phyloP scores from a whole-genome alignment of 2,888 invertebrate genomes.

The Galeopsomyia nigrocyanea region DNA sequence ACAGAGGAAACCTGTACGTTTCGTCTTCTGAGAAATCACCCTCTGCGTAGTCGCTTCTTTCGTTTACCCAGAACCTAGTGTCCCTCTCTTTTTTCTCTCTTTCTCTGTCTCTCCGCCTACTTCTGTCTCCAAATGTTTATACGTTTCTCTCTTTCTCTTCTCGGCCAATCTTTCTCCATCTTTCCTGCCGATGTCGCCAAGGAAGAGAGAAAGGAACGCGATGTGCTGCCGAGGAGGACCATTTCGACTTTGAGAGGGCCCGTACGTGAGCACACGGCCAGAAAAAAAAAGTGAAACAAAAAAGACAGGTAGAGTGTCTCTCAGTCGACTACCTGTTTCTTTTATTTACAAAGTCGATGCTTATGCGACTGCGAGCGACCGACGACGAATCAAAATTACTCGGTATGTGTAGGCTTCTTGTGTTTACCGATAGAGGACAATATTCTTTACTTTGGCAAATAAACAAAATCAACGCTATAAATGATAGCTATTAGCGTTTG shows the following conservation, averaged over 20 bases:
- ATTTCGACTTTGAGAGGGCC: constrained; percentile 13
- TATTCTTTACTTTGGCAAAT: too few relatives aligned
- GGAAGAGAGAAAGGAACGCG: constrained; percentile 3
- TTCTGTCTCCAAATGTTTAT: constrained; percentile 24
- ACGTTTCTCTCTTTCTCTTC: constrained; percentile 10
- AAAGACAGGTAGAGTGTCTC: not conserved
- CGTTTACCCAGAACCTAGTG: constrained; percentile 23
- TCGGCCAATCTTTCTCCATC: constrained; percentile 8
- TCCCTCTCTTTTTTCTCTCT: constrained; percentile 27
- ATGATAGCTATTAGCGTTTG: too few relatives aligned
- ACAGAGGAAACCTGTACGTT: too few relatives aligned
- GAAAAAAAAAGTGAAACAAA: constrained; percentile 7
- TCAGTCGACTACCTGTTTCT: constrained; percentile 20
- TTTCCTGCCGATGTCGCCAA: not conserved
- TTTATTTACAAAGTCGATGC: constrained; percentile 37
- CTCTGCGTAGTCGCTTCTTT: constrained; percentile 25
- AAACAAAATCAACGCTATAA: too few relatives aligned
- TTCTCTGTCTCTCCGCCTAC: constrained; percentile 7
- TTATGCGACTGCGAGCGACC: constrained; percentile 18
- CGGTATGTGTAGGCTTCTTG: not conserved
- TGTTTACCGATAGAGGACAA: too few relatives aligned
- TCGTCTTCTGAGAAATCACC: constrained; percentile 39
- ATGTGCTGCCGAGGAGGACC: not conserved
- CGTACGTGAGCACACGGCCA: not conserved
- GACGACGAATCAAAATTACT: constrained; percentile 25